Base-by-base conservation (phyloP, 1,140 invertebrate species). In the Lepidurus apus region DNA sequence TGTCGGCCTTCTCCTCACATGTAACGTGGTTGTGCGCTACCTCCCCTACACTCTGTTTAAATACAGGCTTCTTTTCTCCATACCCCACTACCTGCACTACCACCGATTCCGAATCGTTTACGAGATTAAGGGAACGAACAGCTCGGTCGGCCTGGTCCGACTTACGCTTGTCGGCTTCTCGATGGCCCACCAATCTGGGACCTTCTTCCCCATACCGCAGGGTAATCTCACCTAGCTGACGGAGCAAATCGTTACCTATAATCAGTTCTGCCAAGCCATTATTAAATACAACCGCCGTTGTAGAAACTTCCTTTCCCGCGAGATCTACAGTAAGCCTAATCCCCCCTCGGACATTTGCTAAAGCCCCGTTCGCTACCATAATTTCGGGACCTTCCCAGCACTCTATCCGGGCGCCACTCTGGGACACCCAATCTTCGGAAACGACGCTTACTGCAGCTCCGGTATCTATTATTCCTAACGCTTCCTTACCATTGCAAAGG, bases 301-400 rank as follows among this genome's bases (percentile, higher is more conserved):
- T 42, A n/a, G 21, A 10, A 42, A 75, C 1, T 6, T 21, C 7
- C n/a, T 21, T 75, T 13, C n/a, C 44, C 4, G 17, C 11, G 44
- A 75, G 42, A 9, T 42, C 43, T n/a, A 75, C 8, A 21, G 42
- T 10, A 8, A 75, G 7, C 42, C n/a, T n/a, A 42, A 43, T 17
- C 44, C 42, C 42, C 8, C 26, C 74, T 11, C 42, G n/a, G 7
- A 44, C n/a, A 42, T 44, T 11, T 13, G 42, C 44, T 6, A 21
- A 7, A 7, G 7, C 10, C n/a, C 74, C 74, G n/a, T 75, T 44
- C 42, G 74, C 74, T 42, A 75, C n/a, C 3, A 75, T 21, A 75
- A 75, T 75, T 7, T 42, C 74, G 44, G 74, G 74, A 3, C 74
- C 74, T 9, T 75, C 74, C 74, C 74, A 75, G n/a, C 13, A 13